These are phyloP conservation scores for Folsomia candida DNA, from an alignment of 2,888 invertebrate species.

Conservation along the genomic window DNA sequence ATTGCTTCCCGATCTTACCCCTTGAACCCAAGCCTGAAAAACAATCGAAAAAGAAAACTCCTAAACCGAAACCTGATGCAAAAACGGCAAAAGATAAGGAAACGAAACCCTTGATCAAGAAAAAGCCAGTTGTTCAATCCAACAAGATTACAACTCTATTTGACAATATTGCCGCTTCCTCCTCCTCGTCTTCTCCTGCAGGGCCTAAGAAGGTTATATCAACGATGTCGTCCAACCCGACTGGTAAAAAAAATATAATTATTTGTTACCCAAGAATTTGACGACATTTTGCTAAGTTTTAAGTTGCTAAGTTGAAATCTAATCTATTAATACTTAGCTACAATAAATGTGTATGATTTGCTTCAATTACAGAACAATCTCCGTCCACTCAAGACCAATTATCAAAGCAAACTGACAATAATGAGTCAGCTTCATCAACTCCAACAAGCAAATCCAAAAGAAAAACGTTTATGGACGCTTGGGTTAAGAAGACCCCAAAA, in stretches of 20 bases:
- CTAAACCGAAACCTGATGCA: slow-evolving; percentile 11
- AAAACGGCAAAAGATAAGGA: slow-evolving; percentile 14
- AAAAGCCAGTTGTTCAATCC: slow-evolving; percentile 3
- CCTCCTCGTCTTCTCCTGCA: neutral
- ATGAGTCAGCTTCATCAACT: slow-evolving; percentile 9
- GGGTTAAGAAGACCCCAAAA: slow-evolving; percentile 37
- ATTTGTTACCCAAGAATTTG: too few species aligned
- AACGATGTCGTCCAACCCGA: neutral
- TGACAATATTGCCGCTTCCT: neutral
- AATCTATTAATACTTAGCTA: too few species aligned
- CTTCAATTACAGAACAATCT: neutral
- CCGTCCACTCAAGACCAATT: neutral
- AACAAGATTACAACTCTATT: neutral
- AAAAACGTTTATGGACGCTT: slow-evolving; percentile 33
- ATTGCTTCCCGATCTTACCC: slow-evolving; percentile 28
- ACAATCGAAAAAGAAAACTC: slow-evolving; percentile 10
- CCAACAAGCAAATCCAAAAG: slow-evolving; percentile 27
- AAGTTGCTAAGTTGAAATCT: too few species aligned
- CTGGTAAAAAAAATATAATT: too few species aligned
- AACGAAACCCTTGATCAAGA: neutral
- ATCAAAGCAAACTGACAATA: neutral
- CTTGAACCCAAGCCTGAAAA: slow-evolving; percentile 30
- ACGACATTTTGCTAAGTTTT: too few species aligned
- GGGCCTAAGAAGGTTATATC: neutral
- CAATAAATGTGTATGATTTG: too few species aligned